phyloP scores from a whole-genome alignment of 2,113 vertebrate genomes.

The Calyptommatus sinebrachiatus region DNA sequence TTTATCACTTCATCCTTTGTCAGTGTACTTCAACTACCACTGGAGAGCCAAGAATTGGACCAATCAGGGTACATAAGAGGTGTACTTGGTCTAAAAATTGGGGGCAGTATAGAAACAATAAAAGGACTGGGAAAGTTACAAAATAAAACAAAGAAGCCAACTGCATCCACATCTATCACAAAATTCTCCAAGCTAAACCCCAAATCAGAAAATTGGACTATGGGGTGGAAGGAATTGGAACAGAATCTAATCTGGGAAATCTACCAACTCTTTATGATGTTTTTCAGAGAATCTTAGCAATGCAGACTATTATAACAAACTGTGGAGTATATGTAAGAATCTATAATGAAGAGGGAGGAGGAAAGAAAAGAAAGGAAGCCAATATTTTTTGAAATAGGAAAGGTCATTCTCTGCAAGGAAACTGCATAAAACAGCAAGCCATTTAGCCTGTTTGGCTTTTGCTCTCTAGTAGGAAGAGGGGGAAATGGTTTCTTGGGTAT shows the following conservation, averaged over 20 bases:
- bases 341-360: neutral
- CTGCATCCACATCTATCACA: neutral
- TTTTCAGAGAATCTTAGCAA: neutral
- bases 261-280: no score
- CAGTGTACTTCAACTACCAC: no score
- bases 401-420: neutral
- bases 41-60: no score
- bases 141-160: neutral
- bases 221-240: neutral
- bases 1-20: no score
- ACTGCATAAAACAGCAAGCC: neutral
- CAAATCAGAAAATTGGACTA: neutral
- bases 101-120: neutral
- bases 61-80: no score
- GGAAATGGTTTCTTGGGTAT: constrained; percentile 5
- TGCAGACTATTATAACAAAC: neutral
- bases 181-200: neutral
- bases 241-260: neutral
- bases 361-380: neutral
- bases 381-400: constrained; percentile 15
- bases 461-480: constrained; percentile 11
- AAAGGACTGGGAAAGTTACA: neutral
- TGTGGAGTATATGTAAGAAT: neutral
- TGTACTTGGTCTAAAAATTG: neutral
- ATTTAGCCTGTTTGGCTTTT: constrained; percentile 29